A percentile compares a stretch with the other conserved stretches of the same genome.
phyloP scores from a whole-genome alignment of 1,140 invertebrate genomes.

The Habropoda laboriosa region DNA sequence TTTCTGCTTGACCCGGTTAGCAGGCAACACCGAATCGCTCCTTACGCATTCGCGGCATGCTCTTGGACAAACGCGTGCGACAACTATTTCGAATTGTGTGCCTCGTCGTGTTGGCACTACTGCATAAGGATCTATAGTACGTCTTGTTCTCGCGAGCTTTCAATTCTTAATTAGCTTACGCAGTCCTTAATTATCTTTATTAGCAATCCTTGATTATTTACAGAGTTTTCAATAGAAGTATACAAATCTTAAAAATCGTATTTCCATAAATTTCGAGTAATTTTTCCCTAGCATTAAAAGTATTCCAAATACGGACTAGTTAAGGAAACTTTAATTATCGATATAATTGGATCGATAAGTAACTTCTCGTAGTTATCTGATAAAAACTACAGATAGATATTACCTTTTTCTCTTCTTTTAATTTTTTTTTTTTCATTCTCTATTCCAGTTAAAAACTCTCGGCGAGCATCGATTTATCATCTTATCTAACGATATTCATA shows the following conservation, averaged over 20 bases:
- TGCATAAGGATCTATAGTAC: no score
- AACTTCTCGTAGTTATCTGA: not conserved
- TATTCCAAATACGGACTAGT: not conserved
- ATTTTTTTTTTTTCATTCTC: not conserved
- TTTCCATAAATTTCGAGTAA: no score
- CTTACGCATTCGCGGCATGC: conserved; percentile 24
- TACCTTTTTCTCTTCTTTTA: no score
- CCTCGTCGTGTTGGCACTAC: no score
- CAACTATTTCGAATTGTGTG: not conserved
- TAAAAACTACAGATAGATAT: not conserved
- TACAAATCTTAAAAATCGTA: no score
- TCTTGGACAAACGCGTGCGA: not conserved
- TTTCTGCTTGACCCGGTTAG: conserved; percentile 57
- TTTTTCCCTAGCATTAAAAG: no score
- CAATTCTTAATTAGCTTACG: no score
- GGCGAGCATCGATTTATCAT: not conserved
- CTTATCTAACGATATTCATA: not conserved
- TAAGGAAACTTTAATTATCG: not conserved
- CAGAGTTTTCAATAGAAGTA: no score
- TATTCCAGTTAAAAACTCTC: not conserved
- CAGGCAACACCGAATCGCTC: conserved; percentile 11
- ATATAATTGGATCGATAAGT: conserved; percentile 6
- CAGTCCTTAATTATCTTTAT: no score
- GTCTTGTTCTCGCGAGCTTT: no score
- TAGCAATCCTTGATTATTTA: no score